Evolutionary conservation across 2,888 invertebrate species (phyloP).

Genomic region (Dryococelus australis): DNA sequence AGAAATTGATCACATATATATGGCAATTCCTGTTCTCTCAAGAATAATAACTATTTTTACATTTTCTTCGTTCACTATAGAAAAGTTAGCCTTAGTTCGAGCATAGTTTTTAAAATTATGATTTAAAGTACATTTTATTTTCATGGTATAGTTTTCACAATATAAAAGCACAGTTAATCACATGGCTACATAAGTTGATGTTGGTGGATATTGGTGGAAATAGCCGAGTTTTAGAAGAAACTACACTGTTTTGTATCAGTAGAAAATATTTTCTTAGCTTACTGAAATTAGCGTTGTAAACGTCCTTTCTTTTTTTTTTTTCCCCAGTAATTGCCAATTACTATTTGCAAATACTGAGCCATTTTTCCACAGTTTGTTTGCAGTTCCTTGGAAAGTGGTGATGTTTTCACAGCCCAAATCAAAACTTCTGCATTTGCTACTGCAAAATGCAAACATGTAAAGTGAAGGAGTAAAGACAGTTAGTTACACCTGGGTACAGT

Average conservation of each 20-base stretch:
- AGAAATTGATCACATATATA: background rate
- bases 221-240: background rate
- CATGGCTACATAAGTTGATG: background rate
- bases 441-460: too few relatives aligned
- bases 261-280: background rate
- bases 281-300: background rate
- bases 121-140: background rate
- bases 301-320: background rate
- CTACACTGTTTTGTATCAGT: background rate
- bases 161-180: background rate
- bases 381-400: background rate
- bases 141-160: background rate
- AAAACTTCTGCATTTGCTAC: background rate
- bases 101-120: background rate
- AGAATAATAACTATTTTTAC: background rate
- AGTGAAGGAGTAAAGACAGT: too few relatives aligned
- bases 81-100: background rate
- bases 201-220: background rate
- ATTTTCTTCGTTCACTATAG: background rate
- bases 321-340: background rate
- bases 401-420: background rate
- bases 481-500: too few relatives aligned
- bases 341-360: too few relatives aligned
- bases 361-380: too few relatives aligned
- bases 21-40: background rate